Conservation (phyloP, 1,140 invertebrate genomes). For the Drosophila hydei region DNA sequence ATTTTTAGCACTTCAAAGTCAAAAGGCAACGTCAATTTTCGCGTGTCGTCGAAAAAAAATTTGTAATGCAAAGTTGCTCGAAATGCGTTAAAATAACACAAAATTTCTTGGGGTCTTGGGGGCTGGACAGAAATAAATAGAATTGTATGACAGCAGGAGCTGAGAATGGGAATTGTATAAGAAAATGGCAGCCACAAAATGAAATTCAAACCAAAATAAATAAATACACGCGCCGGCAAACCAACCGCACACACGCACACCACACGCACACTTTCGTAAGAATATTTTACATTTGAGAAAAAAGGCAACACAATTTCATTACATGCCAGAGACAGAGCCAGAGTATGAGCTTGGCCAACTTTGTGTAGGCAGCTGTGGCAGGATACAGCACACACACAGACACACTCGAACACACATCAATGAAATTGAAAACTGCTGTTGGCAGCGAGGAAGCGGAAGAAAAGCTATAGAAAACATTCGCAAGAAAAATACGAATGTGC, state of each 20-base stretch:
- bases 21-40: constrained; percentile 47
- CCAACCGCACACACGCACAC: constrained; percentile 14
- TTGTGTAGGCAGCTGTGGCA: constrained; percentile 31
- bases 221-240: constrained; percentile 61
- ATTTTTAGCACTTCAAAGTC: constrained; percentile 70
- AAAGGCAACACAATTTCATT: constrained; percentile 73
- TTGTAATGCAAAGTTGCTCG: constrained; percentile 74
- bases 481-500: neutral
- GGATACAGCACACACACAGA: constrained; percentile 2
- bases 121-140: constrained; percentile 28
- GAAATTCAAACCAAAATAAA: constrained; percentile 74
- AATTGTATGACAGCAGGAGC: neutral
- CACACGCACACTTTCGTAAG: constrained; percentile 9
- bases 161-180: constrained; percentile 19
- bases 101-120: neutral
- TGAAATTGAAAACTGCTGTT: constrained; percentile 66
- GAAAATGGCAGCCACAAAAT: constrained; percentile 66
- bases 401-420: constrained; percentile 44
- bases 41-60: constrained; percentile 65
- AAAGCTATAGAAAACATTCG: neutral
- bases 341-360: constrained; percentile 15
- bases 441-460: constrained; percentile 27
- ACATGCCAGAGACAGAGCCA: constrained; percentile 27
- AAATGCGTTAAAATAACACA: constrained; percentile 66
- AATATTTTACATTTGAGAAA: constrained; percentile 52